Percentiles rank a stretch among this genome's conserved stretches.
These are phyloP conservation scores for Drosophila mojavensis DNA, from an alignment of 1,140 invertebrate genomes.

Conservation along the genomic window DNA sequence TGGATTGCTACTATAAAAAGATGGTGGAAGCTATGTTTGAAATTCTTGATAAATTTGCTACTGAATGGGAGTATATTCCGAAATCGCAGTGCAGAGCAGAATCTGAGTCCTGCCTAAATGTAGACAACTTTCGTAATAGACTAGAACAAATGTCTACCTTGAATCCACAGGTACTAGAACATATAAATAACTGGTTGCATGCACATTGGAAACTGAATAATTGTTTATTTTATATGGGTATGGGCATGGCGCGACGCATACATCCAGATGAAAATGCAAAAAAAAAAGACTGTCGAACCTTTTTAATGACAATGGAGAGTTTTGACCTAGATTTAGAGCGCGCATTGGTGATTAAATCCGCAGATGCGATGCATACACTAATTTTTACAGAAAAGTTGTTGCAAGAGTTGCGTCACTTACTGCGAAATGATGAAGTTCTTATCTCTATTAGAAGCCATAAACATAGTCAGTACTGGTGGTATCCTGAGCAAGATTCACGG, in stretches of 20 bases:
- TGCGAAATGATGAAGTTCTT: conserved; percentile 38
- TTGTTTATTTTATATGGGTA: conserved; percentile 50
- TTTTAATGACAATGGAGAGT: conserved; percentile 16
- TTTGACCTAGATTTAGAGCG: conserved; percentile 44
- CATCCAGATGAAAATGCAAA: conserved; percentile 35
- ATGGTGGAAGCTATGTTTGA: conserved; percentile 42
- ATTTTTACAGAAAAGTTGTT: conserved; percentile 33
- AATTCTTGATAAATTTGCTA: conserved; percentile 43
- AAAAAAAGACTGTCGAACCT: conserved; percentile 25
- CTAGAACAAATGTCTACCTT: conserved; percentile 47
- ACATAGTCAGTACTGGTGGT: conserved; percentile 50
- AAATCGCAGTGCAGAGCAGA: conserved; percentile 54
- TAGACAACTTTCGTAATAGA: conserved; percentile 41
- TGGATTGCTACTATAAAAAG: conserved; percentile 29
- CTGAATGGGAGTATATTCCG: conserved; percentile 54
- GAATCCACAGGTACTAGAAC: conserved; percentile 38
- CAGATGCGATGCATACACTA: conserved; percentile 44
- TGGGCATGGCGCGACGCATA: conserved; percentile 33
- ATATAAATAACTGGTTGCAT: conserved; percentile 51
- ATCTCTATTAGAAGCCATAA: conserved; percentile 46
- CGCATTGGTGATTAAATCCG: conserved; percentile 34
- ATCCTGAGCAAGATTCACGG: conserved; percentile 45
- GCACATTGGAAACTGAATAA: conserved; percentile 46
- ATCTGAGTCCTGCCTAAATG: conserved; percentile 51
- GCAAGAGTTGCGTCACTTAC: conserved; percentile 29